These are phyloP conservation scores for Zygaena filipendulae DNA, from an alignment of 2,888 invertebrate species.

Conservation along the genomic window DNA sequence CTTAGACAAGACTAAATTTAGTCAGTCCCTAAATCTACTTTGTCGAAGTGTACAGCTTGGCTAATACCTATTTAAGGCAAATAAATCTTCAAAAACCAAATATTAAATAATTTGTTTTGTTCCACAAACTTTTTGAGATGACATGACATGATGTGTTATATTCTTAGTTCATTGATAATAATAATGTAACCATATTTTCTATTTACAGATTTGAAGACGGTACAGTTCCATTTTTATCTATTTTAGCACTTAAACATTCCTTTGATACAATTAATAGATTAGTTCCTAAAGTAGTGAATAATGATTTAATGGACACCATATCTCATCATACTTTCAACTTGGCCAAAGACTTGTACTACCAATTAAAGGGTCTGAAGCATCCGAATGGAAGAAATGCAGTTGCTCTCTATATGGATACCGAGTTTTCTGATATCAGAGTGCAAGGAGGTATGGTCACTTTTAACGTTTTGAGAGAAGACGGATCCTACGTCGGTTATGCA, in stretches of 20 bases:
- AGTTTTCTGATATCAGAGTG: constrained; percentile 65
- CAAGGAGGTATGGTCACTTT: constrained; percentile 94
- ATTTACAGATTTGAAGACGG: constrained; percentile 92
- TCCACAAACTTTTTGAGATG: too few relatives aligned
- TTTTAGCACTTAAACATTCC: constrained; percentile 84
- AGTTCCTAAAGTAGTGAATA: constrained; percentile 60
- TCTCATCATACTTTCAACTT: constrained; percentile 80
- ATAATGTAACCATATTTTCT: constrained; percentile 7
- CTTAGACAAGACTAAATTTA: too few relatives aligned
- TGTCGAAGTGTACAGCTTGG: too few relatives aligned
- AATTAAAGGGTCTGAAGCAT: constrained; percentile 74
- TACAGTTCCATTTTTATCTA: constrained; percentile 87
- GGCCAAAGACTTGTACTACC: constrained; percentile 77
- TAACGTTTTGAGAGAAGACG: constrained; percentile 82
- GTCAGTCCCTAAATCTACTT: too few relatives aligned
- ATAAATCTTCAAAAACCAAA: too few relatives aligned
- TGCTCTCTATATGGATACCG: constrained; percentile 78
- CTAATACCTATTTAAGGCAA: too few relatives aligned
- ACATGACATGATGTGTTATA: too few relatives aligned
- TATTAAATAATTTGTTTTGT: too few relatives aligned
- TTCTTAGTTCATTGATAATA: too few relatives aligned
- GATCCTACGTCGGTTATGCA: constrained; percentile 86
- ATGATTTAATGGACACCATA: constrained; percentile 70
- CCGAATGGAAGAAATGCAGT: constrained; percentile 76
- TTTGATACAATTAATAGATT: constrained; percentile 78